These are phyloP conservation scores for Andrena camellia DNA, from an alignment of 2,888 invertebrate genomes.

Conservation along the genomic window DNA sequence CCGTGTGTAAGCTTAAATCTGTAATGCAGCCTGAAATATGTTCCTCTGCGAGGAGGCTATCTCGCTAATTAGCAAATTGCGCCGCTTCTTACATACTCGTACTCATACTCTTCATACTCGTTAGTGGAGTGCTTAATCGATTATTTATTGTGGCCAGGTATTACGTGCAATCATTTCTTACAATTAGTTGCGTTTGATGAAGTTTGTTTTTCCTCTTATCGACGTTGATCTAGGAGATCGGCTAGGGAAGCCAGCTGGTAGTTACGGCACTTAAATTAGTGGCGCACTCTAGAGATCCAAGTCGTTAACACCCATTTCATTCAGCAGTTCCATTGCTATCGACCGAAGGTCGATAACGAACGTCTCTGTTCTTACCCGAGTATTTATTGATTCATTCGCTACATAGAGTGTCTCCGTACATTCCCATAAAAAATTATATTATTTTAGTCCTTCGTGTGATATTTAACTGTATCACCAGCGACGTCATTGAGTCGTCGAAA, in stretches of 20 bases:
- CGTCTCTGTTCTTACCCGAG: background rate
- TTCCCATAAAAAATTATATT: background rate
- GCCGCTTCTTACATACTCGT: no score
- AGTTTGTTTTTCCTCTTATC: background rate
- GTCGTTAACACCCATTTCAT: background rate
- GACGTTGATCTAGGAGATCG: background rate
- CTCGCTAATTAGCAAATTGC: no score
- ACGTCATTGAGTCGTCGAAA: slow-evolving; percentile 40
- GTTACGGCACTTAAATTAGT: background rate
- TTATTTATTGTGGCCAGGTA: background rate
- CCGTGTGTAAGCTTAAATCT: no score
- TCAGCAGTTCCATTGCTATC: background rate
- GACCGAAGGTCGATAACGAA: background rate
- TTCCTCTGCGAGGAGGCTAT: no score
- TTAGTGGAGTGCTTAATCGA: no score
- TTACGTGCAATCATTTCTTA: background rate
- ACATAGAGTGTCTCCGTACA: no score
- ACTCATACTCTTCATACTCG: no score
- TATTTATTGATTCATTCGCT: background rate
- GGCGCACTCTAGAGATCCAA: slow-evolving; percentile 33
- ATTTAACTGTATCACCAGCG: background rate
- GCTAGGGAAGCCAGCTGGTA: background rate
- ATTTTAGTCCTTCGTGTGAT: background rate
- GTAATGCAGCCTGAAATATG: no score
- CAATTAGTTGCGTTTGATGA: no score